Evolutionary conservation across 2,113 vertebrate genomes (phyloP).

Genomic region (Mellivora capensis): DNA sequence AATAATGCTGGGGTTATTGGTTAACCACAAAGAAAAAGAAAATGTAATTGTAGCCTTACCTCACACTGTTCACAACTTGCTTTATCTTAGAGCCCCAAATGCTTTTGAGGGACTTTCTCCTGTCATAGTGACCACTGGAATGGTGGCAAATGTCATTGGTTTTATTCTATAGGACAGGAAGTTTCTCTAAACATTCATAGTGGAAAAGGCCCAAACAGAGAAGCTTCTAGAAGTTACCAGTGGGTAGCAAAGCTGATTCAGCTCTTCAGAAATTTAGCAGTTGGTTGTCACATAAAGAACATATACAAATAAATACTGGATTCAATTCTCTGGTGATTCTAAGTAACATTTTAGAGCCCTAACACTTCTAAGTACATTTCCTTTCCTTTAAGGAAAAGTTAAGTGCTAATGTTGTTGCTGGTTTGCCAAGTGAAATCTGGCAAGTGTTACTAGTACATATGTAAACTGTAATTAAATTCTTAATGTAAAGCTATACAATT

Average conservation of each 20-base stretch:
- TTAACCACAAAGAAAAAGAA: not conserved
- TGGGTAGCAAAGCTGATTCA: not conserved
- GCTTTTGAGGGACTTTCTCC: not conserved
- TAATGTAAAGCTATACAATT: conserved; percentile 42
- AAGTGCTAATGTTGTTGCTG: conserved; percentile 4
- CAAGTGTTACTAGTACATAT: conserved; percentile 38
- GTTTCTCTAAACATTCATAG: not conserved
- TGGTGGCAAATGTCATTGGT: not conserved
- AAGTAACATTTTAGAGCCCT: conserved; percentile 34
- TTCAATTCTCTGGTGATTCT: not conserved
- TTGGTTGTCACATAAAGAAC: not conserved
- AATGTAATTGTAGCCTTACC: not conserved
- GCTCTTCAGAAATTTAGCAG: not conserved
- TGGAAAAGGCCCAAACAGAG: not conserved
- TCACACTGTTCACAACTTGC: not conserved
- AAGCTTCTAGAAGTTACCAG: not conserved
- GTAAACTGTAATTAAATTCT: conserved; percentile 64
- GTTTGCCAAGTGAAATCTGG: conserved; percentile 44
- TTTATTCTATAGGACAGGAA: not conserved
- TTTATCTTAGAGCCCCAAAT: not conserved
- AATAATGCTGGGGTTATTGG: not conserved
- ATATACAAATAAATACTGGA: not conserved
- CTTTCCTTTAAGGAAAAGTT: conserved; percentile 45
- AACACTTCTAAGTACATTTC: conserved; percentile 24
- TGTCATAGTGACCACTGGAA: not conserved